Evolutionary conservation across 2,888 invertebrate species (phyloP).

Genomic region (Callimorpha dominula): DNA sequence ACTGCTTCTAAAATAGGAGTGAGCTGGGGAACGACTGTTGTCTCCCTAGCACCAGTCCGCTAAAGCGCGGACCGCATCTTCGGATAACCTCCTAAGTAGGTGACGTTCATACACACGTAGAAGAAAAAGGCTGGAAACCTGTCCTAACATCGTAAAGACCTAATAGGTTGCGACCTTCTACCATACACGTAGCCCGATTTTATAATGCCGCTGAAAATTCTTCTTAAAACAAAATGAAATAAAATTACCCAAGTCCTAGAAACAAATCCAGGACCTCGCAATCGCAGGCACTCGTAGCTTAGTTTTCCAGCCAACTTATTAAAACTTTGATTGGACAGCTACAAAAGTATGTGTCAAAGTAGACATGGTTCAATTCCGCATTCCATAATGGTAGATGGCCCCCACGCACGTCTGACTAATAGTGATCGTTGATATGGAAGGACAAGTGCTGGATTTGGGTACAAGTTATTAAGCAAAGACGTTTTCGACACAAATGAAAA

Average conservation of each 20-base stretch:
- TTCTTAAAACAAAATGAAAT: too few relatives aligned
- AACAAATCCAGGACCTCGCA: too few relatives aligned
- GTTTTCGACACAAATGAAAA: conserved; percentile 44
- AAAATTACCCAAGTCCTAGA: too few relatives aligned
- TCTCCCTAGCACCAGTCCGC: not conserved
- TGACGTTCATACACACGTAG: too few relatives aligned
- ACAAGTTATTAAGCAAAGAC: conserved; percentile 30
- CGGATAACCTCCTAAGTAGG: too few relatives aligned
- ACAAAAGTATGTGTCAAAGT: not conserved
- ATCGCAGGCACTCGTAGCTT: not conserved
- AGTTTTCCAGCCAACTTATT: not conserved
- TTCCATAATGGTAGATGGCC: conserved; percentile 31
- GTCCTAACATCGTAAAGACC: not conserved
- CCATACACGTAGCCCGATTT: too few relatives aligned
- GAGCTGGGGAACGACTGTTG: not conserved
- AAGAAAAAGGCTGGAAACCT: not conserved
- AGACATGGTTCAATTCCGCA: conserved; percentile 35
- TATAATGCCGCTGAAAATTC: too few relatives aligned
- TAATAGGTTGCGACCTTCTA: not conserved
- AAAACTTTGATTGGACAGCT: not conserved
- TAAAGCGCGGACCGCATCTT: too few relatives aligned
- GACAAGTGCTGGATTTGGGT: conserved; percentile 40
- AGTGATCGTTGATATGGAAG: conserved; percentile 44
- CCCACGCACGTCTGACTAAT: conserved; percentile 49
- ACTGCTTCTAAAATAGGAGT: too few relatives aligned